Evolutionary conservation across 2,888 invertebrate species (phyloP).

Genomic region (Proisotoma minuta): DNA sequence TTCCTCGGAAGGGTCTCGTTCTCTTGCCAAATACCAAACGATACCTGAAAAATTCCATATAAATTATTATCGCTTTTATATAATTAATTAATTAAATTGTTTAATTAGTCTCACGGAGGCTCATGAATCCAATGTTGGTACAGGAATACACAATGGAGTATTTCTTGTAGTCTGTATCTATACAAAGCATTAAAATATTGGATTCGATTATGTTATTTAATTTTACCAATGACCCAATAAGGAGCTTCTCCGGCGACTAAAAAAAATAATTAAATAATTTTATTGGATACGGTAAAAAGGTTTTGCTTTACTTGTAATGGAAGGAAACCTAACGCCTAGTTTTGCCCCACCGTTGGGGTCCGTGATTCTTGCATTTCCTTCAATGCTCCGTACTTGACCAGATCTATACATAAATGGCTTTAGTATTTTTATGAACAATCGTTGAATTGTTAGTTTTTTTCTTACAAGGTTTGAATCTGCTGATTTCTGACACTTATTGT

Average conservation of each 20-base stretch:
- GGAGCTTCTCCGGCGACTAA: conserved; percentile 23
- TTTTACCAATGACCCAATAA: conserved; percentile 43
- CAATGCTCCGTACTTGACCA: conserved; percentile 66
- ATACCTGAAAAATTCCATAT: conserved; percentile 14
- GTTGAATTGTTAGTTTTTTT: neutral
- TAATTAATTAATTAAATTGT: neutral
- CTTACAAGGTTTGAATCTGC: conserved; percentile 70
- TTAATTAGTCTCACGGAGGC: conserved; percentile 18
- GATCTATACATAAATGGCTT: conserved; percentile 55
- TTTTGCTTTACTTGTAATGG: conserved; percentile 52
- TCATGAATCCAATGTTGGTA: conserved; percentile 16
- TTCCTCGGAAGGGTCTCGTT: conserved; percentile 19
- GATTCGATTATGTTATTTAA: too few relatives aligned
- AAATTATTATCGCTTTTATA: neutral
- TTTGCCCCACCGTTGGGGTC: conserved; percentile 64
- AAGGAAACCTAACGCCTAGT: conserved; percentile 66
- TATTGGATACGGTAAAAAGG: neutral
- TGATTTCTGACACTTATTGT: conserved; percentile 69
- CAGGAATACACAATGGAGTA: conserved; percentile 45
- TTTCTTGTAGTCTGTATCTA: conserved; percentile 43
- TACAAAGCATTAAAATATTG: too few relatives aligned
- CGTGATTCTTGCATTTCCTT: conserved; percentile 63
- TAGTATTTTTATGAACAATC: neutral
- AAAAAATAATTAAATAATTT: neutral
- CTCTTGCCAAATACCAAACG: conserved; percentile 27